These are phyloP conservation scores for Chironomus riparius DNA, from an alignment of 2,888 invertebrate genomes.

Conservation along the genomic window DNA sequence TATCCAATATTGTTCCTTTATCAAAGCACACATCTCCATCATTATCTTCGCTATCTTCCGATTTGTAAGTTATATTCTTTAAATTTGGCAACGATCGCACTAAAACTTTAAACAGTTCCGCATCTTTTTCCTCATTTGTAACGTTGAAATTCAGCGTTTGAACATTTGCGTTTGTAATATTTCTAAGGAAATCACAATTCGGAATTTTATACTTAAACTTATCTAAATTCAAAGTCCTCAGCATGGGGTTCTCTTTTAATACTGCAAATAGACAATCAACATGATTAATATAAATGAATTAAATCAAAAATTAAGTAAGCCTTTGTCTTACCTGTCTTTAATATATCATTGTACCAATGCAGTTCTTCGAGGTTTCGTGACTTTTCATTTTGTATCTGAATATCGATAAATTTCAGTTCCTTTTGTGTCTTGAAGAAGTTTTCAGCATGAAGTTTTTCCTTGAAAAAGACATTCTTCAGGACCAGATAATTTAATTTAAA, in stretches of 20 bases:
- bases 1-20: not conserved
- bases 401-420: not conserved
- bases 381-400: conserved; percentile 8
- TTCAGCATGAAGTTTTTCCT: not conserved
- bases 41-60: conserved; percentile 5
- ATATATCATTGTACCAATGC: not conserved
- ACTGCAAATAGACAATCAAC: not conserved
- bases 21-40: conserved; percentile 10
- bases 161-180: not conserved
- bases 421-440: conserved; percentile 5
- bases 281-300: not conserved
- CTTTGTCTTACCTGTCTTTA: not conserved
- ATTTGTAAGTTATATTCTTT: not conserved
- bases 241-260: not conserved
- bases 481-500: not conserved
- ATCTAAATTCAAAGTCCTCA: not conserved
- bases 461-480: not conserved
- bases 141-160: not conserved
- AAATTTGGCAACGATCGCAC: conserved; percentile 4
- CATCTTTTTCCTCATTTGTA: not conserved
- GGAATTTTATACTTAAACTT: not conserved
- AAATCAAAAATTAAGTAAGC: not conserved
- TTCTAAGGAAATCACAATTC: not conserved
- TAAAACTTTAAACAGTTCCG: not conserved
- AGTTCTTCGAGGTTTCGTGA: not conserved